A percentile compares a stretch with the other conserved stretches of the same genome.
Conservation (phyloP, 2,797 vertebrate genomes). For the Xenopus petersii region DNA sequence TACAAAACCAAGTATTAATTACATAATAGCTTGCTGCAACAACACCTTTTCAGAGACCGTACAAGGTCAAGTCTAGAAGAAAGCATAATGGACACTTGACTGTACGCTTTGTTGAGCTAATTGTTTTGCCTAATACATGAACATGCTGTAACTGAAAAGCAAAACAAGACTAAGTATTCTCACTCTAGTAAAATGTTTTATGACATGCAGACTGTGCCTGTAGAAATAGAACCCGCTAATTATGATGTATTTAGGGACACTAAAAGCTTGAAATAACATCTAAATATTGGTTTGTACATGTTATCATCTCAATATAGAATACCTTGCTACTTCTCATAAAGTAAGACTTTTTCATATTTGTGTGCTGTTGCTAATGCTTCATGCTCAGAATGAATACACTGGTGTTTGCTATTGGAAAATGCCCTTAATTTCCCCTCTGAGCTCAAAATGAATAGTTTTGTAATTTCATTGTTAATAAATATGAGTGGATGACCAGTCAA, state of each 20-base stretch:
- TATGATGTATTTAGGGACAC: constrained; percentile 14
- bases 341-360: not conserved
- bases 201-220: constrained; percentile 7
- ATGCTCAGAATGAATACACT: not conserved
- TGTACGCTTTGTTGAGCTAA: no score
- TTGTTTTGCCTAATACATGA: no score
- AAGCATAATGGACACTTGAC: no score
- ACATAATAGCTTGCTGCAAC: no score
- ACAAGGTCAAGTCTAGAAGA: no score
- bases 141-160: no score
- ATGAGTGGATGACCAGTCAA: constrained; percentile 26
- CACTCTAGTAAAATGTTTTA: constrained; percentile 4
- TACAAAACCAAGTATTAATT: no score
- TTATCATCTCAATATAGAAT: constrained; percentile 9
- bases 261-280: constrained; percentile 45
- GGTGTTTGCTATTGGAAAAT: not conserved
- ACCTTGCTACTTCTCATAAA: constrained; percentile 15
- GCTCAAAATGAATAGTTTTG: constrained; percentile 16
- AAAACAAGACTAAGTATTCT: no score
- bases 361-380: not conserved
- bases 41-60: no score
- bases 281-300: constrained; percentile 24
- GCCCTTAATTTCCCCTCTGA: constrained; percentile 15
- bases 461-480: constrained; percentile 46
- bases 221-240: constrained; percentile 20